These are phyloP conservation scores for Parapristionchus giblindavisi DNA, from an alignment of 2,888 invertebrate species.

Conservation along the genomic window DNA sequence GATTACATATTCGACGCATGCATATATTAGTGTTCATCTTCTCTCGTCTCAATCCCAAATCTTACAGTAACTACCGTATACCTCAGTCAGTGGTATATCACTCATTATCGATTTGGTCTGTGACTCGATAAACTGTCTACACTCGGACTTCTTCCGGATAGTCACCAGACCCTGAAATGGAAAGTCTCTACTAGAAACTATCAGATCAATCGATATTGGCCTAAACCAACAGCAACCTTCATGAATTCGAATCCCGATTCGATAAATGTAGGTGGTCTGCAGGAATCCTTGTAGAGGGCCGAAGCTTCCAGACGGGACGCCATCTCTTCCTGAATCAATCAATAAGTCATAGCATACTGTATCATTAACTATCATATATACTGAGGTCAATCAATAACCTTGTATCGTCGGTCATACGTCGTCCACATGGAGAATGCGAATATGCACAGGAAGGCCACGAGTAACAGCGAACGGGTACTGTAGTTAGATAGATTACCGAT, in stretches of 20 bases:
- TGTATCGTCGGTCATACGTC: slow-evolving; percentile 22
- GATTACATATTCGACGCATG: too few species aligned
- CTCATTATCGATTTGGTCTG: slow-evolving; percentile 24
- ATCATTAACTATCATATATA: not conserved
- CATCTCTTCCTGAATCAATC: slow-evolving; percentile 15
- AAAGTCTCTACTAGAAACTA: not conserved
- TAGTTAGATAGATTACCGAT: not conserved
- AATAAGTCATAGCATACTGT: not conserved
- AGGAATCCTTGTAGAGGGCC: slow-evolving; percentile 19
- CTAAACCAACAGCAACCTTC: not conserved
- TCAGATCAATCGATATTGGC: not conserved
- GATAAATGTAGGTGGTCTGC: slow-evolving; percentile 17
- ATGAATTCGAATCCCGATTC: slow-evolving; percentile 14
- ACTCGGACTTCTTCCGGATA: slow-evolving; percentile 13
- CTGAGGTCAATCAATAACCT: not conserved
- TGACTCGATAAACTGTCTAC: slow-evolving; percentile 29
- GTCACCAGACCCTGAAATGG: slow-evolving; percentile 23
- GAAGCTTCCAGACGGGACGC: slow-evolving; percentile 24
- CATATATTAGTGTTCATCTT: too few species aligned
- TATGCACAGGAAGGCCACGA: slow-evolving; percentile 14
- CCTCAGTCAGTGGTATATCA: slow-evolving; percentile 31
- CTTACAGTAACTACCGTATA: not conserved
- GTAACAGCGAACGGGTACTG: slow-evolving; percentile 29
- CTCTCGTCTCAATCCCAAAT: not conserved
- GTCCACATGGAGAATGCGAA: slow-evolving; percentile 31